Evolutionary conservation across 2,888 invertebrate species (phyloP).

Genomic region (Hyposoter didymator): DNA sequence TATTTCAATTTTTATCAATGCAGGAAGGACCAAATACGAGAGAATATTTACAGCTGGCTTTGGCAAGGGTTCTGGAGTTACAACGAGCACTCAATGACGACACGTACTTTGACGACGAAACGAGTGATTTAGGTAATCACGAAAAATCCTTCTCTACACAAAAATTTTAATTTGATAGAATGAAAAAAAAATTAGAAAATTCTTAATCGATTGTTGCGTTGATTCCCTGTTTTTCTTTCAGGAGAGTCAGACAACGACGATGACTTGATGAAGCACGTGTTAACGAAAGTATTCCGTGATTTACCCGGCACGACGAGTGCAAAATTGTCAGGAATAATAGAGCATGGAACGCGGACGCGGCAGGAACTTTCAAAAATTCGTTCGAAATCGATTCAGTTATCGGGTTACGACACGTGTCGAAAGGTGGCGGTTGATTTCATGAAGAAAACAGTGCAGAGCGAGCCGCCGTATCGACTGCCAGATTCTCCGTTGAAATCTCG

Average conservation of each 20-base stretch:
- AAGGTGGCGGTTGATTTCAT: constrained; percentile 79
- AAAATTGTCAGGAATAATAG: constrained; percentile 73
- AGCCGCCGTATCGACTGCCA: constrained; percentile 17
- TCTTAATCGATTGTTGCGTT: background rate
- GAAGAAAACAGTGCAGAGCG: constrained; percentile 73
- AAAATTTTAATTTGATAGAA: background rate
- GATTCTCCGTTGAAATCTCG: constrained; percentile 12
- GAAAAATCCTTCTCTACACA: background rate
- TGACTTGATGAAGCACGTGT: constrained; percentile 78
- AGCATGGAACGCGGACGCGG: constrained; percentile 70
- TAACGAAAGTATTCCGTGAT: constrained; percentile 80
- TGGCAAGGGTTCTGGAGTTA: constrained; percentile 78
- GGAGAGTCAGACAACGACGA: constrained; percentile 79
- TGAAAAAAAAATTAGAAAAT: background rate
- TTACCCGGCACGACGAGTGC: constrained; percentile 78
- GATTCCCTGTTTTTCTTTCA: constrained; percentile 52
- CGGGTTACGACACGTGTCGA: constrained; percentile 81
- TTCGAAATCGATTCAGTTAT: constrained; percentile 77
- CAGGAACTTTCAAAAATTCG: constrained; percentile 74
- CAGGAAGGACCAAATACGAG: constrained; percentile 75
- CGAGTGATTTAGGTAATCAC: constrained; percentile 75
- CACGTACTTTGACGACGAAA: constrained; percentile 73
- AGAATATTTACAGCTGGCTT: constrained; percentile 80
- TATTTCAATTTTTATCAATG: constrained; percentile 14
- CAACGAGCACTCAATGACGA: constrained; percentile 80